Conservation (phyloP, 2,888 invertebrate species). For the Sphaeridia pumilis region DNA sequence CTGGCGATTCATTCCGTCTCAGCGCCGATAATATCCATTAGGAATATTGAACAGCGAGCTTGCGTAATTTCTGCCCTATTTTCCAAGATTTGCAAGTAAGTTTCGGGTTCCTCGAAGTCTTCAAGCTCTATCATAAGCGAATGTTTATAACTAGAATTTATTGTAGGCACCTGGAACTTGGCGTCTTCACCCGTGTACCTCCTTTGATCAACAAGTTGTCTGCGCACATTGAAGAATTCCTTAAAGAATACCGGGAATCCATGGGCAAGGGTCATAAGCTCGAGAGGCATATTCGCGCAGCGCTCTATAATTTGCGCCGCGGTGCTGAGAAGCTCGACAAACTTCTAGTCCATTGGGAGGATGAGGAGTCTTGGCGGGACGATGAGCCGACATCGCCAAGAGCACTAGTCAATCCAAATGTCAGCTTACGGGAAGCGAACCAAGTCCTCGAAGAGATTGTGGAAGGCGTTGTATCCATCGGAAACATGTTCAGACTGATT, state of each 20-base stretch:
- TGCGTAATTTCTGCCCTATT: slow-evolving; percentile 48
- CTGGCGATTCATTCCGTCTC: slow-evolving; percentile 30
- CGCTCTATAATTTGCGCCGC: slow-evolving; percentile 24
- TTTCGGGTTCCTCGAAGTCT: slow-evolving; percentile 16
- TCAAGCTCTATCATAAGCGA: background rate
- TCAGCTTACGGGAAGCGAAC: background rate
- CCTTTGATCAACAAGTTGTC: slow-evolving; percentile 47
- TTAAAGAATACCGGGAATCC: slow-evolving; percentile 44
- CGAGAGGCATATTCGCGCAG: slow-evolving; percentile 26
- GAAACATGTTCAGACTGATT: slow-evolving; percentile 32
- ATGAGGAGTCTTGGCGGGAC: no score
- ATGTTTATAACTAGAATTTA: slow-evolving; percentile 19
- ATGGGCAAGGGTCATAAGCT: slow-evolving; percentile 25
- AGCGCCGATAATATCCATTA: slow-evolving; percentile 32
- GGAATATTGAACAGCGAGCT: slow-evolving; percentile 41
- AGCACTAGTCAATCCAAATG: background rate
- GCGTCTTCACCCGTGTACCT: slow-evolving; percentile 41
- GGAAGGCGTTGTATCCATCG: slow-evolving; percentile 31
- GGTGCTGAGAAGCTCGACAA: slow-evolving; percentile 8
- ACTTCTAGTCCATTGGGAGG: slow-evolving; percentile 2
- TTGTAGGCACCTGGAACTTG: slow-evolving; percentile 41
- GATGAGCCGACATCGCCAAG: background rate
- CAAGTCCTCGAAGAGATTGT: slow-evolving; percentile 21
- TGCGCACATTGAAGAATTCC: slow-evolving; percentile 49
- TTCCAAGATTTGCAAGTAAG: slow-evolving; percentile 47